Percentiles rank a stretch among this genome's conserved stretches.
Conservation (phyloP, 92 coral and sea anemone genomes). For the Palythoa caribaeorum region DNA sequence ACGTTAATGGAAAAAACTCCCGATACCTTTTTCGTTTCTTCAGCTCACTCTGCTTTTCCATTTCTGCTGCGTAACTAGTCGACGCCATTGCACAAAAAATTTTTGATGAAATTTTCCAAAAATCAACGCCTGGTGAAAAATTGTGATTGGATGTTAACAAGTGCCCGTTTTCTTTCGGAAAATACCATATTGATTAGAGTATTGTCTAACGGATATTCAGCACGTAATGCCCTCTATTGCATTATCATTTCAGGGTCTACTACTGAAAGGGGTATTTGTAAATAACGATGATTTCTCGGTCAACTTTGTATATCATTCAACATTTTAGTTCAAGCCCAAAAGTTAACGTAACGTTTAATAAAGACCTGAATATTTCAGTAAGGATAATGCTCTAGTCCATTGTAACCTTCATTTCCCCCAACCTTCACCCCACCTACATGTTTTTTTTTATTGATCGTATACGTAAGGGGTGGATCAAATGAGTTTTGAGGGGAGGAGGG, state of each 20-base stretch:
- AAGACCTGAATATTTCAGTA: neutral
- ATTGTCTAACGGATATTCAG: neutral
- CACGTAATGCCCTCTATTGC: neutral
- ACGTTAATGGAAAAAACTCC: neutral
- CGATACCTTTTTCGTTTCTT: neutral
- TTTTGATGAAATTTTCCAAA: neutral
- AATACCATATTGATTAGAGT: neutral
- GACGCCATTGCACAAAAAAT: neutral
- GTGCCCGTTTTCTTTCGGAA: neutral
- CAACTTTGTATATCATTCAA: neutral
- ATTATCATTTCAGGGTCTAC: neutral
- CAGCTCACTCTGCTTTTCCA: neutral
- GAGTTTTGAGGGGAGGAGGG: too few relatives aligned
- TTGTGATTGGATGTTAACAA: slow-evolving; percentile 1
- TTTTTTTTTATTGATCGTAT: neutral
- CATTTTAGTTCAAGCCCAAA: too few relatives aligned
- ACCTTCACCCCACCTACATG: neutral
- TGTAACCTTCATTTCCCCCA: neutral
- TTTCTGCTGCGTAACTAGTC: neutral
- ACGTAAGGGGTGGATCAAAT: neutral
- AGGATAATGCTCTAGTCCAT: neutral
- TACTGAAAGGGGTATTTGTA: neutral
- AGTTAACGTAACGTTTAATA: too few relatives aligned
- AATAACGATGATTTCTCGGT: neutral
- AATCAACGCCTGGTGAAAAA: neutral